A percentile compares a stretch with the other conserved stretches of the same genome.
These are phyloP conservation scores for Catharus fuscescens DNA, from an alignment of 2,113 vertebrate genomes.

Conservation along the genomic window DNA sequence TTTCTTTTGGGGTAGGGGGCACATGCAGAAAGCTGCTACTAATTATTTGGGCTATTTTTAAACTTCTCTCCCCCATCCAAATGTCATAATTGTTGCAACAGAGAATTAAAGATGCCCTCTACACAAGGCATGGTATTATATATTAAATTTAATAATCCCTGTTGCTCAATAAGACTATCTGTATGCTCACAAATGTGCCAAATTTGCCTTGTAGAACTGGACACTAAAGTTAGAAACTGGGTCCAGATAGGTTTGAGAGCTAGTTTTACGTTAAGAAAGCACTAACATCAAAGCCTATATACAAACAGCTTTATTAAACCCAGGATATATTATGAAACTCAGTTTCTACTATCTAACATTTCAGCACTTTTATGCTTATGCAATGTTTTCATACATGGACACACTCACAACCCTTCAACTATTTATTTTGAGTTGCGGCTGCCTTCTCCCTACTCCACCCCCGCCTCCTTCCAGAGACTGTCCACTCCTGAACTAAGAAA, in stretches of 20 bases:
- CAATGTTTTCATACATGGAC: not conserved
- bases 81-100: not conserved
- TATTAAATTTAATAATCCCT: not conserved
- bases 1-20: not conserved
- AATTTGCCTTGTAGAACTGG: not conserved
- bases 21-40: not conserved
- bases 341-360: not conserved
- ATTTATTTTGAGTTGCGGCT: not conserved
- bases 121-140: not conserved
- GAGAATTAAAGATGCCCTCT: not conserved
- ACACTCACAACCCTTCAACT: not conserved
- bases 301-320: not conserved
- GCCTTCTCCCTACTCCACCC: not conserved
- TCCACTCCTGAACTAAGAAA: conserved; percentile 1
- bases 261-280: not conserved
- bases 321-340: not conserved
- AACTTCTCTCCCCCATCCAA: not conserved
- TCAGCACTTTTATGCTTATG: not conserved
- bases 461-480: not conserved
- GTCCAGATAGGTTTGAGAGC: not conserved
- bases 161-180: not conserved
- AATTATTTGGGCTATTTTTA: not conserved
- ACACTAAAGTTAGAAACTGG: not conserved
- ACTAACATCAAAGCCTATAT: not conserved
- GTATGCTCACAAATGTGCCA: not conserved